Evolutionary conservation across 2,113 vertebrate species (phyloP).

Genomic region (Odocoileus virginianus): DNA sequence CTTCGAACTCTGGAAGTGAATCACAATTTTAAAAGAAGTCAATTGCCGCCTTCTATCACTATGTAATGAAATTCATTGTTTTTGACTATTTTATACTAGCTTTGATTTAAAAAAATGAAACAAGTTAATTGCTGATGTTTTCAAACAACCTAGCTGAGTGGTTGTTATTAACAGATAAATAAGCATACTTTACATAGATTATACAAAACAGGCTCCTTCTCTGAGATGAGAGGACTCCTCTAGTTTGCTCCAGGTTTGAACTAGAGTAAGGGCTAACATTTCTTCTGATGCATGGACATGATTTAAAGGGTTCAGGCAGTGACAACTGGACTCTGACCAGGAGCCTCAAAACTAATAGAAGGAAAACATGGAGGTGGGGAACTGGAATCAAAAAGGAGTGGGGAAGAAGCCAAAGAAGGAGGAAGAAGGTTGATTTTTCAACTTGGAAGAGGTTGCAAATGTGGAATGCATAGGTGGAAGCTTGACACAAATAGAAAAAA

Average conservation of each 20-base stretch:
- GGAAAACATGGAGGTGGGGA: not conserved
- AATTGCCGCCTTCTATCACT: not conserved
- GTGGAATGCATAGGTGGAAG: not conserved
- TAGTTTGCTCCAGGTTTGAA: not conserved
- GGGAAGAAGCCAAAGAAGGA: not conserved
- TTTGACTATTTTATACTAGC: not conserved
- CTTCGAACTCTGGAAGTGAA: not conserved
- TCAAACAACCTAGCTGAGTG: not conserved
- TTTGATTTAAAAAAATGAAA: not conserved
- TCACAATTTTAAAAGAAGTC: not conserved
- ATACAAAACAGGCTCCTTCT: not conserved
- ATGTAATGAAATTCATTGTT: not conserved
- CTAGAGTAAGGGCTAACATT: not conserved
- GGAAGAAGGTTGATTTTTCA: not conserved
- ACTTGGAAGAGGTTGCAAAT: not conserved
- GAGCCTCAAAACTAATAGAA: not conserved
- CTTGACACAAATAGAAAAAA: not conserved
- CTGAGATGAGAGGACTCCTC: not conserved
- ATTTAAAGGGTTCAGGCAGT: not conserved
- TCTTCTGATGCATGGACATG: not conserved
- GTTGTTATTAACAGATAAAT: not conserved
- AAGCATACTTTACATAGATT: not conserved
- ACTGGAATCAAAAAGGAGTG: not conserved
- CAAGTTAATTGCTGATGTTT: not conserved
- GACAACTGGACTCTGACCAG: not conserved